phyloP scores from a whole-genome alignment of 2,888 invertebrate species.

The Neoascia interrupta region DNA sequence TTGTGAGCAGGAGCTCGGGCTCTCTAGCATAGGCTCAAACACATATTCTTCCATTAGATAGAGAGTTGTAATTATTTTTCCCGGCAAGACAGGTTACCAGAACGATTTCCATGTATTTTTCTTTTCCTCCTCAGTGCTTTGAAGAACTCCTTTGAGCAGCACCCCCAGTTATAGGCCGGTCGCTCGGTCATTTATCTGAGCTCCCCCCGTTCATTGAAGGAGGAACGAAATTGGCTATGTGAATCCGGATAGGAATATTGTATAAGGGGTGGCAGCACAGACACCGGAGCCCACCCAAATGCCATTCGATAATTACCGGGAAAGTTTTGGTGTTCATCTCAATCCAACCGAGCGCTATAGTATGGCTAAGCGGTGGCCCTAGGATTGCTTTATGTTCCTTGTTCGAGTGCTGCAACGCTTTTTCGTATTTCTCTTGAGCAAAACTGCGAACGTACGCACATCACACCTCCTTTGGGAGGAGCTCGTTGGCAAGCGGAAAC shows the following conservation, averaged over 20 bases:
- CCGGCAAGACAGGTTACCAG: conserved; percentile 65
- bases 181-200: conserved; percentile 46
- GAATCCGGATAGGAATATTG: neutral
- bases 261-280: neutral
- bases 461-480: conserved; percentile 7
- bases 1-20: conserved; percentile 18
- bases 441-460: conserved; percentile 25
- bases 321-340: conserved; percentile 29
- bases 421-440: neutral
- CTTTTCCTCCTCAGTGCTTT: neutral
- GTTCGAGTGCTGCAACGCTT: too few species aligned
- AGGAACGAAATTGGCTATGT: conserved; percentile 27
- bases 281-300: conserved; percentile 52
- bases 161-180: conserved; percentile 11
- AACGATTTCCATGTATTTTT: conserved; percentile 51
- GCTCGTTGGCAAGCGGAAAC: conserved; percentile 3
- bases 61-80: conserved; percentile 67
- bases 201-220: conserved; percentile 22
- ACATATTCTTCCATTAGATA: conserved; percentile 57
- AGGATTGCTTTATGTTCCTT: conserved; percentile 4
- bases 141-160: neutral
- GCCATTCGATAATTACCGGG: conserved; percentile 52
- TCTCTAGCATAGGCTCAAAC: conserved; percentile 31
- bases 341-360: neutral
- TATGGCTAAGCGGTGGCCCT: conserved; percentile 11